Percentiles rank a stretch among this genome's conserved stretches.
Evolutionary conservation across 2,888 invertebrate species (phyloP).

Genomic region (Opisthograptis luteolata): DNA sequence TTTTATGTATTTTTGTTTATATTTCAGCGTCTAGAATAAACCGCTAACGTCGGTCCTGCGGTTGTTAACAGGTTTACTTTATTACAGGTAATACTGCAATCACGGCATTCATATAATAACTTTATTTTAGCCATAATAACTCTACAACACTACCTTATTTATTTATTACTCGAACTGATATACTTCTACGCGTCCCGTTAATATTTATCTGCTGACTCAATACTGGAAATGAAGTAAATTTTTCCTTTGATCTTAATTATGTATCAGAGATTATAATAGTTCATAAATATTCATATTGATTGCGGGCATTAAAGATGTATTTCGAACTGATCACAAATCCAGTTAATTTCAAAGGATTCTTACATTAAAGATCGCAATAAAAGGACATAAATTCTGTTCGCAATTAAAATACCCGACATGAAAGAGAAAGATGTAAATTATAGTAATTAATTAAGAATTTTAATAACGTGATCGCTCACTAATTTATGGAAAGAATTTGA

Average conservation of each 20-base stretch:
- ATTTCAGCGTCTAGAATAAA: constrained; percentile 3
- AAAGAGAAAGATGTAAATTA: constrained; percentile 40
- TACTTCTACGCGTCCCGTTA: constrained; percentile 42
- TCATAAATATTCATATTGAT: constrained; percentile 37
- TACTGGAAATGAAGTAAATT: constrained; percentile 17
- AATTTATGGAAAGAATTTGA: constrained; percentile 40
- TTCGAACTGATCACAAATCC: constrained; percentile 30
- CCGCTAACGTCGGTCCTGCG: constrained; percentile 23
- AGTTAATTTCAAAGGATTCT: constrained; percentile 38
- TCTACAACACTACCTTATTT: constrained; percentile 27
- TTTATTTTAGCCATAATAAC: constrained; percentile 40
- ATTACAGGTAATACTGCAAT: constrained; percentile 44
- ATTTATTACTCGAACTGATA: constrained; percentile 42
- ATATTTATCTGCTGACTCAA: constrained; percentile 21
- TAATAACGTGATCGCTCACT: constrained; percentile 35
- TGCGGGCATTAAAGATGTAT: constrained; percentile 36
- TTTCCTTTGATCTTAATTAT: constrained; percentile 19
- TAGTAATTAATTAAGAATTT: constrained; percentile 35
- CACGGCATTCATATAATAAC: constrained; percentile 39
- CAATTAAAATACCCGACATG: constrained; percentile 38
- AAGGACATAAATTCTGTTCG: constrained; percentile 41
- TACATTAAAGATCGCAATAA: constrained; percentile 33
- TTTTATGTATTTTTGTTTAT: not conserved
- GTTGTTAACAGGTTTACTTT: constrained; percentile 49
- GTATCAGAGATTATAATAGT: constrained; percentile 20